Percentiles rank a stretch among this genome's conserved stretches.
phyloP scores from a whole-genome alignment of 2,797 vertebrate genomes.

The Catamblyrhynchus diadema region DNA sequence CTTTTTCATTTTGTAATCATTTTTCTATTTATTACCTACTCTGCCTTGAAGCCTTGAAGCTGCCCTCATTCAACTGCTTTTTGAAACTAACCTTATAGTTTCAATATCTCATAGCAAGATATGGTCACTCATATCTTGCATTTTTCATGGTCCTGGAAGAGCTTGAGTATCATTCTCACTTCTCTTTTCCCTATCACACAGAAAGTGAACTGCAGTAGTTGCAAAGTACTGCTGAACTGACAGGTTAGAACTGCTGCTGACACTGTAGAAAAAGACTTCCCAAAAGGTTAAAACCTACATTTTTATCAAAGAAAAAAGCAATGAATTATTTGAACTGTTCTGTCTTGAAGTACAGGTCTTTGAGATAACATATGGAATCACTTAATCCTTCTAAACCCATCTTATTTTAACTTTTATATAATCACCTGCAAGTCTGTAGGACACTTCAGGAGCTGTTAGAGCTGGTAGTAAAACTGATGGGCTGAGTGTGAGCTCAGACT shows the following conservation, averaged over 20 bases:
- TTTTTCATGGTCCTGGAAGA: constrained; percentile 48
- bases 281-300: constrained; percentile 70
- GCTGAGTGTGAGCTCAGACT: constrained; percentile 13
- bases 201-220: constrained; percentile 58
- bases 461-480: constrained; percentile 18
- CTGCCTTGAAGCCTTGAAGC: constrained; percentile 40
- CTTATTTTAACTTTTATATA: constrained; percentile 70
- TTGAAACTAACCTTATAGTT: constrained; percentile 27
- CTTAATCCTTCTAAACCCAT: constrained; percentile 69
- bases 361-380: constrained; percentile 65
- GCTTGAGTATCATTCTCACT: constrained; percentile 30
- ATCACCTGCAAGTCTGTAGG: constrained; percentile 60
- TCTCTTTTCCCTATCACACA: constrained; percentile 28
- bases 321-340: constrained; percentile 71
- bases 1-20: constrained; percentile 35
- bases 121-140: background rate
- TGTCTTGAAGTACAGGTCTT: constrained; percentile 68
- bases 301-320: constrained; percentile 72
- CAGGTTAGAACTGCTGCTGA: constrained; percentile 70
- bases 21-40: constrained; percentile 52
- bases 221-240: constrained; percentile 72
- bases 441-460: constrained; percentile 40
- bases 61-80: background rate
- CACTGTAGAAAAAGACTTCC: constrained; percentile 67
- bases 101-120: background rate